phyloP scores from a whole-genome alignment of 2,797 vertebrate species.

The Neosalanx taihuensis region DNA sequence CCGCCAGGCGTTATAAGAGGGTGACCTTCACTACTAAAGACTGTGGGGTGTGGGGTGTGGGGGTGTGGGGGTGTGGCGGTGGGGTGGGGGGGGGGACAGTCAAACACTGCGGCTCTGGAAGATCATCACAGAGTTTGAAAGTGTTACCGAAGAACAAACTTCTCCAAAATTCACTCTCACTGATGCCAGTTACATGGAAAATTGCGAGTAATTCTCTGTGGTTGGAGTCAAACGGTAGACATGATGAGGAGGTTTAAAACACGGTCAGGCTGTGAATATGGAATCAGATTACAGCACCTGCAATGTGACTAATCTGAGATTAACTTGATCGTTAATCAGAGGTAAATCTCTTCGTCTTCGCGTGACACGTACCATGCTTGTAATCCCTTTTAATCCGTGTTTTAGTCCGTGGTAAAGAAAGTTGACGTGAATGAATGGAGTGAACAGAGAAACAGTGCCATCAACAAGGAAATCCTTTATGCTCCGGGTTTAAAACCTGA shows the following conservation, averaged over 20 bases:
- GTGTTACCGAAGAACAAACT: neutral
- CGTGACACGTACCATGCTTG: neutral
- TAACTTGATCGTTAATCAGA: neutral
- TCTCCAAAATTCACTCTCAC: neutral
- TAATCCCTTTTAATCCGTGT: neutral
- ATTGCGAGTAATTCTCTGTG: too few species aligned
- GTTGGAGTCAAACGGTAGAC: too few species aligned
- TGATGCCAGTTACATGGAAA: too few species aligned
- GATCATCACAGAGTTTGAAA: neutral
- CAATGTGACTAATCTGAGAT: neutral
- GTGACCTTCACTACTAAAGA: slow-evolving; percentile 46
- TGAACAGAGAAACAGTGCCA: neutral
- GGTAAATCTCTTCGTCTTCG: neutral
- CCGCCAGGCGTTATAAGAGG: slow-evolving; percentile 15
- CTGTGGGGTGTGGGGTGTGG: neutral
- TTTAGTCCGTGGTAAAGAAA: slow-evolving; percentile 7
- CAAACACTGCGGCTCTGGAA: slow-evolving; percentile 4
- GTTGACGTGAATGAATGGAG: neutral
- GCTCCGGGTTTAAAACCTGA: too few species aligned
- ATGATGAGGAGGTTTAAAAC: too few species aligned
- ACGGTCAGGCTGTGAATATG: too few species aligned
- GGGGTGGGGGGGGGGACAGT: neutral
- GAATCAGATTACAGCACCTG: neutral
- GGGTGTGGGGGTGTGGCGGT: neutral
- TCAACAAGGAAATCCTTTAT: too few species aligned